A percentile compares a stretch with the other conserved stretches of the same genome.
These are phyloP conservation scores for Neotoma lepida DNA, from an alignment of 2,113 vertebrate species.

Conservation along the genomic window DNA sequence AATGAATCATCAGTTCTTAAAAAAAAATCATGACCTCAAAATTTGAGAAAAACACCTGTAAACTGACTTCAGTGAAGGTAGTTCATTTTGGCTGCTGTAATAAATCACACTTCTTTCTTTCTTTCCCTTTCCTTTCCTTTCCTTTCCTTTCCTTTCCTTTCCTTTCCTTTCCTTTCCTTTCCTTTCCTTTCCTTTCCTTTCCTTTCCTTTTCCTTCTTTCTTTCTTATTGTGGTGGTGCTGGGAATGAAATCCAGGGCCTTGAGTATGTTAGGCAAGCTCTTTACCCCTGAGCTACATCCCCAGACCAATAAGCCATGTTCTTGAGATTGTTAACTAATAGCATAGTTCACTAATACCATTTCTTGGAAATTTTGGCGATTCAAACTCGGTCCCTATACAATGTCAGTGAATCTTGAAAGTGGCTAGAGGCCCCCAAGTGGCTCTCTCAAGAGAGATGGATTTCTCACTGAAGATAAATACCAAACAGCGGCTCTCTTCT, in stretches of 20 bases:
- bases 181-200: no score
- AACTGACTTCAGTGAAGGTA: background rate
- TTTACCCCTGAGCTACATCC: background rate
- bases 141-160: no score
- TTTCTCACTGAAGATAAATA: background rate
- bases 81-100: background rate
- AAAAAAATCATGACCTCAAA: background rate
- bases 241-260: background rate
- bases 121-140: background rate
- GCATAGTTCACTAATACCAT: background rate
- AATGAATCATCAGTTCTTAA: background rate
- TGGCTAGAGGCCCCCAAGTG: background rate
- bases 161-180: no score
- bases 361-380: conserved; percentile 15
- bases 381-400: background rate
- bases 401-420: background rate
- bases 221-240: background rate
- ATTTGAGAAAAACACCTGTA: background rate
- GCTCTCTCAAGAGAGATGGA: background rate
- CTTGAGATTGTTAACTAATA: conserved; percentile 24
- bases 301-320: background rate
- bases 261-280: background rate
- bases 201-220: background rate
- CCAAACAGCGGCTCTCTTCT: background rate
- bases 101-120: background rate